Conservation (phyloP, 2,888 invertebrate species). For the Spodoptera littoralis region DNA sequence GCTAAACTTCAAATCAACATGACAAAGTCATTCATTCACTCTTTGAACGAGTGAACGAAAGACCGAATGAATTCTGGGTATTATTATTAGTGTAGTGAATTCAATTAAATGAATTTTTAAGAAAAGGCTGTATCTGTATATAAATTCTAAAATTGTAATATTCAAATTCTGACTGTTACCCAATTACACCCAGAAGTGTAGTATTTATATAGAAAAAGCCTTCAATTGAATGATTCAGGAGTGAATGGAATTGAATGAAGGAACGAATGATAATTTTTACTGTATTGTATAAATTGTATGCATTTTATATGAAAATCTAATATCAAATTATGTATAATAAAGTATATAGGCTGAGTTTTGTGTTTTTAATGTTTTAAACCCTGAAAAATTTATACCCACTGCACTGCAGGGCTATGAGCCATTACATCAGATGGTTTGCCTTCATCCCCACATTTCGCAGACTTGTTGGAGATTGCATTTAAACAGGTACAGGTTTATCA, state of each 20-base stretch:
- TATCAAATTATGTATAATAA: not conserved
- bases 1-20: no score
- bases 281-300: conserved; percentile 2
- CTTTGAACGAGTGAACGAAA: conserved; percentile 16
- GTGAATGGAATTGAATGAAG: not conserved
- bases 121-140: conserved; percentile 19
- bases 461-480: no score
- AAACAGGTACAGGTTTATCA: no score
- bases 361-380: not conserved
- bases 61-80: conserved; percentile 12
- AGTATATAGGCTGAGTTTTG: not conserved
- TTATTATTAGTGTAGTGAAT: conserved; percentile 12
- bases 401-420: no score
- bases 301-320: no score
- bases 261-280: conserved; percentile 13
- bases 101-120: not conserved
- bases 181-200: conserved; percentile 2
- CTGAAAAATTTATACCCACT: no score
- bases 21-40: no score
- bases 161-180: conserved; percentile 8
- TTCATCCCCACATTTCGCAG: no score
- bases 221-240: conserved; percentile 4
- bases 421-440: no score
- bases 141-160: conserved; percentile 19
- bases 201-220: conserved; percentile 2